Base-by-base conservation (phyloP, 2,113 vertebrate genomes). In the Tauraco erythrolophus region DNA sequence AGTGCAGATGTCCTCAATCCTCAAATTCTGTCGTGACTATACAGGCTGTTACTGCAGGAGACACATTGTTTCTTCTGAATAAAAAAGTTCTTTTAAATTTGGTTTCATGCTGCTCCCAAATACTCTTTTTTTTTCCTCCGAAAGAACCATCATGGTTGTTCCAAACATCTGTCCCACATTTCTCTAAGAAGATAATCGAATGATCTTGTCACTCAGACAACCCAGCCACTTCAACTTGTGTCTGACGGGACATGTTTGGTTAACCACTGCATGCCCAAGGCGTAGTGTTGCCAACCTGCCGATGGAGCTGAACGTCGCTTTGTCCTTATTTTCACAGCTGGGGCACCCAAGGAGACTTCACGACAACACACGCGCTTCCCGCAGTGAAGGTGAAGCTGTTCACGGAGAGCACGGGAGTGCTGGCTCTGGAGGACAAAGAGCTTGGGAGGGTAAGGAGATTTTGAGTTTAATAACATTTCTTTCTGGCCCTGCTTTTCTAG, bases 321-420 rank as follows among this genome's bases (percentile, higher is more conserved):
- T 96, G 33, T 95, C 76, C 21, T 97, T 97, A 65, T 94, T 97
- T 98, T 98, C 97, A 88, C 98, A 99, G 99, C 61, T 99, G 99
- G 99, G 99, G 99, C 21, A 99, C 99, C 87, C 99, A 99, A 97
- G 99, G 99, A 35, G 99, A 99, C 97, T 99, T 99, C 98, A 99
- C 98, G 0, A 99, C 99, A 21, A 99, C 99, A 16, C 99, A 99
- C 1, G 99, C 99, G 0, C 98, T 99, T 70, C 99, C 99, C 22
- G 99, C 99, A 23, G 99, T 99, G 92, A 99, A 99, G 97, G 99
- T 99, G 96, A 99, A 99, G 97, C 98, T 99, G 71, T 99, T 99
- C 97, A 99, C 99, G 0, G 99, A 99, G 95, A 99, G 99, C 97
- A 99, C 99, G 0, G 99, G 99, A 3, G 99, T 99, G 70, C 90